These are phyloP conservation scores for Siderastrea siderea DNA, from an alignment of 92 coral and sea anemone species.

Conservation along the genomic window DNA sequence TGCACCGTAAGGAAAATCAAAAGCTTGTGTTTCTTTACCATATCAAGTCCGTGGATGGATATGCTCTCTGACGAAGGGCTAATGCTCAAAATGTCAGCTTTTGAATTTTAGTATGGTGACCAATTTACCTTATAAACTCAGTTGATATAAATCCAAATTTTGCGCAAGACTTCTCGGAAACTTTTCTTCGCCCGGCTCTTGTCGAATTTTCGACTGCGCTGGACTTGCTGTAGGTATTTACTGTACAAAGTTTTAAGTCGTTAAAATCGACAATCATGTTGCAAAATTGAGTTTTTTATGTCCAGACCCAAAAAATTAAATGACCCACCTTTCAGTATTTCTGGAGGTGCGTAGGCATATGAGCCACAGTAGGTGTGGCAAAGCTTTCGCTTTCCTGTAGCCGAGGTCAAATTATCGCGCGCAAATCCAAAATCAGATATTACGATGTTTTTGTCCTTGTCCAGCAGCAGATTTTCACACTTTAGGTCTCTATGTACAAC, in stretches of 20 bases:
- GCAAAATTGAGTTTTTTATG: background rate
- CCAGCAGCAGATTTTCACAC: slow-evolving; percentile 95
- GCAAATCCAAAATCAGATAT: slow-evolving; percentile 99
- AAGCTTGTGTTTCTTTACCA: no score
- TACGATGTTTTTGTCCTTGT: slow-evolving; percentile 83
- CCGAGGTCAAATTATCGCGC: slow-evolving; percentile 86
- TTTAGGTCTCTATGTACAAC: slow-evolving; percentile 97
- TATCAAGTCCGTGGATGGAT: no score
- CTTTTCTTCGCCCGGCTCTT: background rate
- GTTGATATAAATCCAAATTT: no score
- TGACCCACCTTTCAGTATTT: slow-evolving; percentile 94
- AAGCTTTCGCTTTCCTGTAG: slow-evolving; percentile 93
- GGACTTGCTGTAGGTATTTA: no score
- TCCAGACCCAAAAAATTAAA: background rate
- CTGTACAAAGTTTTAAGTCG: no score
- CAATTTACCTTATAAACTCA: no score
- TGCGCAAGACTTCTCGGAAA: no score
- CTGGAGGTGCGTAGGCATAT: slow-evolving; percentile 99
- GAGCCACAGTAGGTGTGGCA: slow-evolving; percentile 99
- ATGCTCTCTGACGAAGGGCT: no score
- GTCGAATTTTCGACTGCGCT: background rate
- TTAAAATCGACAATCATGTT: background rate
- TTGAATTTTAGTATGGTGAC: no score
- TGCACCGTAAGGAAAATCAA: no score
- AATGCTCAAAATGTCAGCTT: no score